Conservation (phyloP, 1,140 invertebrate species). For the Meloidogyne exigua region DNA sequence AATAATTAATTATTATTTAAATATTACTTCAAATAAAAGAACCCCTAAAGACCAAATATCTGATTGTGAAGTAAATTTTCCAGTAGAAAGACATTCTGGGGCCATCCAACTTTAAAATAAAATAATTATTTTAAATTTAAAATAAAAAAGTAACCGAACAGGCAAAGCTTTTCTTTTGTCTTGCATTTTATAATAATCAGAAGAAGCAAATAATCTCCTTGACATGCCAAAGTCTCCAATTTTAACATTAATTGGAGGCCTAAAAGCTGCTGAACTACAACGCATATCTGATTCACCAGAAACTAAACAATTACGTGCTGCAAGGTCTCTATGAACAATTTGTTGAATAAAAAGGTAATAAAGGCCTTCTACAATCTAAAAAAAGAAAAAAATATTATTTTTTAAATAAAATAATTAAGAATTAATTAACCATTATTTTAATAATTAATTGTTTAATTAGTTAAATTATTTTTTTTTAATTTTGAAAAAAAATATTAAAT, state of each 20-base stretch:
- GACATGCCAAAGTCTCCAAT: slow-evolving; percentile 56
- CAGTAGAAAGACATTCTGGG: slow-evolving; percentile 92
- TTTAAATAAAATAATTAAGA: background rate
- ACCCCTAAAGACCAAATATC: slow-evolving; percentile 98
- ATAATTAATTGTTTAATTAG: no score
- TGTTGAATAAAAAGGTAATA: slow-evolving; percentile 90
- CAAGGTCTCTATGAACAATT: slow-evolving; percentile 93
- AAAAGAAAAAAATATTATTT: no score
- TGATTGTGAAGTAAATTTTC: slow-evolving; percentile 90
- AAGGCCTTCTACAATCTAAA: slow-evolving; percentile 72
- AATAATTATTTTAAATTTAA: background rate
- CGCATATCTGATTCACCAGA: slow-evolving; percentile 70
- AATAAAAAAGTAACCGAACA: slow-evolving; percentile 64
- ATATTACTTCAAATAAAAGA: slow-evolving; percentile 80
- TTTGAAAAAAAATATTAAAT: slow-evolving; percentile 2
- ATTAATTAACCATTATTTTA: no score
- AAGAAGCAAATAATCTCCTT: slow-evolving; percentile 39
- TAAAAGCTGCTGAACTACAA: slow-evolving; percentile 41
- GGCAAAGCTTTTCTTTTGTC: slow-evolving; percentile 66
- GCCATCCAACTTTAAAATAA: slow-evolving; percentile 77
- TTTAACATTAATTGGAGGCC: slow-evolving; percentile 50
- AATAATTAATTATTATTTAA: no score
- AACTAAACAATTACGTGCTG: slow-evolving; percentile 90
- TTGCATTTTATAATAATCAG: slow-evolving; percentile 68
- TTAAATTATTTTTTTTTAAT: no score